Conservation (phyloP, 2,888 invertebrate genomes). For the Microplitis manilae region DNA sequence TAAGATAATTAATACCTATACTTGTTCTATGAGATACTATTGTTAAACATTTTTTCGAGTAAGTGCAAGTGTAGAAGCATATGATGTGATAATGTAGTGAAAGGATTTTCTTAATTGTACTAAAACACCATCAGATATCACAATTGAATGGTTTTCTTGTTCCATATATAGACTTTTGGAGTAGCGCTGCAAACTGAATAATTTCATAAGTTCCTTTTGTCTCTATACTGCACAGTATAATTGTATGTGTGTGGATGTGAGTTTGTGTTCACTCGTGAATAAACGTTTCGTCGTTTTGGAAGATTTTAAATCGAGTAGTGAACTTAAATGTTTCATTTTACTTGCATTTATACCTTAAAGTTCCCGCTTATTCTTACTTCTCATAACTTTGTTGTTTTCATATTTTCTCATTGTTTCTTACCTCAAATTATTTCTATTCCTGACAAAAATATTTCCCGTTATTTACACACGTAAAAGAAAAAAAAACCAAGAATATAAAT, state of each 20-base stretch:
- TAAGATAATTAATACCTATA: too few relatives aligned
- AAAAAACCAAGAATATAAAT: too few relatives aligned
- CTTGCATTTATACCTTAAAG: neutral
- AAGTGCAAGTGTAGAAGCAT: too few relatives aligned
- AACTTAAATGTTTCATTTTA: conserved; percentile 10
- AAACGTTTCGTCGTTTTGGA: conserved; percentile 32
- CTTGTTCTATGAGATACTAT: too few relatives aligned
- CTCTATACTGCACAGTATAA: neutral
- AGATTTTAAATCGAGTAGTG: conserved; percentile 21
- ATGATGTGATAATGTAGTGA: neutral
- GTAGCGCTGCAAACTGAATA: conserved; percentile 3
- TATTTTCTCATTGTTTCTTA: neutral
- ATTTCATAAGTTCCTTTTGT: conserved; percentile 5
- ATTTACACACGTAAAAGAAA: too few relatives aligned
- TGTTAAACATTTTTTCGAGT: too few relatives aligned
- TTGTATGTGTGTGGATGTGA: neutral
- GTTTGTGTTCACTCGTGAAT: neutral
- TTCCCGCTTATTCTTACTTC: neutral
- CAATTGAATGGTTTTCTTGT: neutral
- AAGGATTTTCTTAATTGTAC: neutral
- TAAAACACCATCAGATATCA: neutral
- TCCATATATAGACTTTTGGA: neutral
- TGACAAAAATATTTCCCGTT: too few relatives aligned
- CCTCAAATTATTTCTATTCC: too few relatives aligned
- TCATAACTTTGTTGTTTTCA: neutral